Base-by-base conservation (phyloP, 2,797 vertebrate genomes). In the Phoeniculus purpureus region DNA sequence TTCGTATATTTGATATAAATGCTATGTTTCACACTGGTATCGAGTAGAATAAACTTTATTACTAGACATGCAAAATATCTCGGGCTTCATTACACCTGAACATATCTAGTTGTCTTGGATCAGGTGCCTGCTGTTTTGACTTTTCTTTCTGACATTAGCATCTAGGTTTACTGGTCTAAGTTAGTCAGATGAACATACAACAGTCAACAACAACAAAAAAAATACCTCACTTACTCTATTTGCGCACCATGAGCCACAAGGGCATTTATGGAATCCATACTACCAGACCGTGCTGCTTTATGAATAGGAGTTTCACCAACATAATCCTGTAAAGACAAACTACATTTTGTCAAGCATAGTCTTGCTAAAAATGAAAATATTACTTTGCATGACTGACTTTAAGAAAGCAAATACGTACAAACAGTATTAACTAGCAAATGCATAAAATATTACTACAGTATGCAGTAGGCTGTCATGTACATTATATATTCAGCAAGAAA, bases 261-360 rank as follows among this genome's bases (percentile, higher is more conserved):
- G 79, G 98, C 98, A 96, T 98, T 98, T 96, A 99, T 94, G 96
- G 98, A 99, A 96, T 99, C 98, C 97, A 99, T 96, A 98, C 98
- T 99, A 96, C 99, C 99, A 92, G 99, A 98, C 26, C 98, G 98
- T 95, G 99, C 99, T 21, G 99, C 99, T 97, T 99, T 99, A 97
- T 99, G 99, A 95, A 99, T 97, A 80, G 99, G 98, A 93, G 99
- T 98, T 97, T 99, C 99, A 59, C 99, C 99, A 88, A 99, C 98
- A 97, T 98, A 98, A 97, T 99, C 99, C 99, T 99, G 96, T 31
- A 97, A 97, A 92, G 93, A 95, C 59, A 97, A 81, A 92, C 92
- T 91, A 84, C 58, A 93, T 94, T 95, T 95, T 93, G 93, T 96
- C 89, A 94, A 93, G 90, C 86, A 93, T 74, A 72, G 68, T 81